A percentile compares a stretch with the other conserved stretches of the same genome.
Evolutionary conservation across 1,140 invertebrate genomes (phyloP).

Genomic region (Scaptodrosophila lebanonensis): DNA sequence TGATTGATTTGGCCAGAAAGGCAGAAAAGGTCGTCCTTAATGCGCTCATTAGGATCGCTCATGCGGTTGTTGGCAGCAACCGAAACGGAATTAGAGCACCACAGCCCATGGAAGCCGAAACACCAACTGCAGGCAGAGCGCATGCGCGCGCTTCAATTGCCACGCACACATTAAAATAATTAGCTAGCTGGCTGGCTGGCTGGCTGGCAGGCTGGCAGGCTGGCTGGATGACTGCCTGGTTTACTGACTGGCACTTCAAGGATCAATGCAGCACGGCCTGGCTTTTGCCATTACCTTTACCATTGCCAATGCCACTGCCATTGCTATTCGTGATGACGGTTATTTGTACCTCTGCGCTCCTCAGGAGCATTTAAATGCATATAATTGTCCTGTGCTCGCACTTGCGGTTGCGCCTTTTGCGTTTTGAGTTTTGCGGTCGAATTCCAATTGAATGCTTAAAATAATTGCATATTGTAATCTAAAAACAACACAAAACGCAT

Average conservation of each 20-base stretch:
- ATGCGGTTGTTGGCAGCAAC: constrained; percentile 44
- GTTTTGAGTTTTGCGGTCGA: constrained; percentile 47
- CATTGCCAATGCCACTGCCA: too few relatives aligned
- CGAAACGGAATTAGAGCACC: constrained; percentile 61
- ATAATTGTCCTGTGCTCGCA: constrained; percentile 50
- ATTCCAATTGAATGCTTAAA: constrained; percentile 71
- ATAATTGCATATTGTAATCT: constrained; percentile 53
- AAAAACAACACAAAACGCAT: constrained; percentile 2
- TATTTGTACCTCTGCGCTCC: constrained; percentile 23
- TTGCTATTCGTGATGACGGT: constrained; percentile 52
- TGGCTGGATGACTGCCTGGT: too few relatives aligned
- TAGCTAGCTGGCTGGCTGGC: constrained; percentile 28
- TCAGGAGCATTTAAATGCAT: constrained; percentile 62
- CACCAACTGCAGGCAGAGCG: constrained; percentile 15
- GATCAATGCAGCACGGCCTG: background rate
- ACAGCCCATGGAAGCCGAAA: background rate
- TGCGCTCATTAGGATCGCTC: constrained; percentile 51
- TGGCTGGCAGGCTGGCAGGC: background rate
- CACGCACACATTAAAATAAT: constrained; percentile 59
- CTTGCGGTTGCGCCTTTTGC: constrained; percentile 45
- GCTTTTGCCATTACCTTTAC: too few relatives aligned
- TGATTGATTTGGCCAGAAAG: constrained; percentile 48
- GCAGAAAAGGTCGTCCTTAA: constrained; percentile 18
- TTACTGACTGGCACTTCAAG: background rate
- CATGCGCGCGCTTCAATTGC: constrained; percentile 70